Evolutionary conservation across 2,888 invertebrate species (phyloP).

Genomic region (Stratiomys singularior): DNA sequence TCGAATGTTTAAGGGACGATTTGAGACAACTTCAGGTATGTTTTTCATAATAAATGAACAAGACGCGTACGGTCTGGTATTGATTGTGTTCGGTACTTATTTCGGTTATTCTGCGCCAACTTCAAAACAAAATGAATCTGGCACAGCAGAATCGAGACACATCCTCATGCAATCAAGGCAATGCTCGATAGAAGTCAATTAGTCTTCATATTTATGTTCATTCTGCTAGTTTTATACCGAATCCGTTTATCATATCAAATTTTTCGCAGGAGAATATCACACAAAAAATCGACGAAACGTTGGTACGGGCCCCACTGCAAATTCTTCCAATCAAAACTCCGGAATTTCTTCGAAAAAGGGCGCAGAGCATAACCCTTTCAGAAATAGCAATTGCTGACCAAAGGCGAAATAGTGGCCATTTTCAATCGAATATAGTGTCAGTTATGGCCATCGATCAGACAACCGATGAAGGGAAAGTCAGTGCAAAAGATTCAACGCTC

Average conservation of each 20-base stretch:
- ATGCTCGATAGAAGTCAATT: too few relatives aligned
- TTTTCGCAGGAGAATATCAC: conserved; percentile 74
- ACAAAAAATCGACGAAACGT: conserved; percentile 76
- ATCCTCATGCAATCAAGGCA: too few relatives aligned
- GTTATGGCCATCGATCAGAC: too few relatives aligned
- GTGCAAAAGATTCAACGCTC: conserved; percentile 39
- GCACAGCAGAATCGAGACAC: too few relatives aligned
- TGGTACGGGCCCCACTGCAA: conserved; percentile 79
- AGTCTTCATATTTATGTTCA: too few relatives aligned
- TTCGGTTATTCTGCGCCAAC: neutral
- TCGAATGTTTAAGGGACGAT: conserved; percentile 74
- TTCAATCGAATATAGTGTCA: conserved; percentile 60
- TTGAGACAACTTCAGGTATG: conserved; percentile 80
- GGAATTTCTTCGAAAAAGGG: conserved; percentile 66
- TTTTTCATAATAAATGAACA: neutral
- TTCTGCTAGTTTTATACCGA: too few relatives aligned
- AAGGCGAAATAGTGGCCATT: conserved; percentile 56
- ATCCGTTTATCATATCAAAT: too few relatives aligned
- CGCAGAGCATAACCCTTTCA: conserved; percentile 40
- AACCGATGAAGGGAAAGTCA: conserved; percentile 1
- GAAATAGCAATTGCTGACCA: neutral
- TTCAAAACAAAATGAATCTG: too few relatives aligned
- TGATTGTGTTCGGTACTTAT: too few relatives aligned
- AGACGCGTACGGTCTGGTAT: neutral
- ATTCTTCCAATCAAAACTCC: conserved; percentile 75